Conservation (phyloP, 2,797 vertebrate species). For the Chaetophractus vellerosus region DNA sequence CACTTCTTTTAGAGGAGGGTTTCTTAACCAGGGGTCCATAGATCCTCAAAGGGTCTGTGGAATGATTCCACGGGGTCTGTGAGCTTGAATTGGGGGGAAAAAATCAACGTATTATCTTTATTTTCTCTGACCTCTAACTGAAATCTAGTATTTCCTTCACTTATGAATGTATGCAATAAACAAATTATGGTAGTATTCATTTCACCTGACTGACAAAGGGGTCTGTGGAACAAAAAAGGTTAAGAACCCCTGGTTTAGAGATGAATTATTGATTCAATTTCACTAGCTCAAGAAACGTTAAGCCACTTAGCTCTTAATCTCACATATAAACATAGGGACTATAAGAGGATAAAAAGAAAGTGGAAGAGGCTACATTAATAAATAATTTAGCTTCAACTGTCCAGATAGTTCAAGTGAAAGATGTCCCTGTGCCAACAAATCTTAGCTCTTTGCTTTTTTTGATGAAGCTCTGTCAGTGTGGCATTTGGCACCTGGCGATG, state of each 20-base stretch:
- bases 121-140: too few species aligned
- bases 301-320: not conserved
- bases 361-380: conserved; percentile 39
- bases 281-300: conserved; percentile 19
- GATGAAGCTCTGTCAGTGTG: not conserved
- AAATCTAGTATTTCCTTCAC: too few species aligned
- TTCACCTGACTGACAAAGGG: too few species aligned
- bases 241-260: not conserved
- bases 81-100: too few species aligned
- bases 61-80: too few species aligned
- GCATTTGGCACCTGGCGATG: not conserved
- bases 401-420: conserved; percentile 21
- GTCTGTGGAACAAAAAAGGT: too few species aligned
- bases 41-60: too few species aligned
- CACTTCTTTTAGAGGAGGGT: not conserved
- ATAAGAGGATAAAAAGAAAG: not conserved
- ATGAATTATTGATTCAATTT: not conserved
- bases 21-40: too few species aligned
- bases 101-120: too few species aligned
- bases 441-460: not conserved
- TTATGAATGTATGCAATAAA: too few species aligned
- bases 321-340: not conserved
- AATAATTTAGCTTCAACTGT: conserved; percentile 20
- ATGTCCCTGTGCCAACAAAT: not conserved
- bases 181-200: too few species aligned